Conservation (phyloP, 1,140 invertebrate species). For the Drosophila navojoa region DNA sequence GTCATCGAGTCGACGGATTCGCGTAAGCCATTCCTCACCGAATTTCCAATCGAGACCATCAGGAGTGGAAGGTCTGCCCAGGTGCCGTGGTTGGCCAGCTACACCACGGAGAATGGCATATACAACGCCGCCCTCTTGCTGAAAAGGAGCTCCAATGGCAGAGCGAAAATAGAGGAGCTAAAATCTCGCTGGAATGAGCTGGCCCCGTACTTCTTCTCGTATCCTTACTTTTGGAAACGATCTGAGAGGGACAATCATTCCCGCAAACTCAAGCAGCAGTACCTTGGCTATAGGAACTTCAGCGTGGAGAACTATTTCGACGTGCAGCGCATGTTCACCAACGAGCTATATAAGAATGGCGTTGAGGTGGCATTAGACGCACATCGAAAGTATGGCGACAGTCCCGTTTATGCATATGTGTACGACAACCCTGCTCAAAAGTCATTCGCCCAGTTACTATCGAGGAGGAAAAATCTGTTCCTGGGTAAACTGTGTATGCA, state of each 20-base stretch:
- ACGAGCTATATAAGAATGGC: conserved; percentile 47
- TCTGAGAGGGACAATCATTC: background rate
- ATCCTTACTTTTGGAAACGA: background rate
- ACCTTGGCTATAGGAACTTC: conserved; percentile 30
- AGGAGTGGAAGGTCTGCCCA: conserved; percentile 84
- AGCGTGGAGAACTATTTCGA: conserved; percentile 41
- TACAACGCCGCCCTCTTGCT: conserved; percentile 83
- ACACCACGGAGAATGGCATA: conserved; percentile 85
- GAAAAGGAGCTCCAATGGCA: conserved; percentile 11
- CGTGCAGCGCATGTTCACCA: conserved; percentile 56
- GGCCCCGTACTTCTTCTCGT: conserved; percentile 42
- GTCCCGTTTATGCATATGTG: conserved; percentile 49
- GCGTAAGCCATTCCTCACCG: conserved; percentile 84
- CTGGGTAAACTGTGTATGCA: conserved; percentile 24
- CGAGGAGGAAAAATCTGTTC: conserved; percentile 38
- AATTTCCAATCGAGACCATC: conserved; percentile 84
- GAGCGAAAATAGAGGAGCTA: conserved; percentile 15
- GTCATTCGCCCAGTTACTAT: conserved; percentile 18
- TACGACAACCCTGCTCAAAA: conserved; percentile 50
- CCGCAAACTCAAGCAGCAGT: background rate
- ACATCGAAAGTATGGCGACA: conserved; percentile 24
- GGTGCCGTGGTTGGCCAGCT: conserved; percentile 85
- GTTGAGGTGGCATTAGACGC: conserved; percentile 32
- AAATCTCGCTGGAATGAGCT: conserved; percentile 37
- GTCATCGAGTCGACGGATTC: conserved; percentile 83